Conservation (phyloP, 2,888 invertebrate genomes). For the Conomelus anceps region DNA sequence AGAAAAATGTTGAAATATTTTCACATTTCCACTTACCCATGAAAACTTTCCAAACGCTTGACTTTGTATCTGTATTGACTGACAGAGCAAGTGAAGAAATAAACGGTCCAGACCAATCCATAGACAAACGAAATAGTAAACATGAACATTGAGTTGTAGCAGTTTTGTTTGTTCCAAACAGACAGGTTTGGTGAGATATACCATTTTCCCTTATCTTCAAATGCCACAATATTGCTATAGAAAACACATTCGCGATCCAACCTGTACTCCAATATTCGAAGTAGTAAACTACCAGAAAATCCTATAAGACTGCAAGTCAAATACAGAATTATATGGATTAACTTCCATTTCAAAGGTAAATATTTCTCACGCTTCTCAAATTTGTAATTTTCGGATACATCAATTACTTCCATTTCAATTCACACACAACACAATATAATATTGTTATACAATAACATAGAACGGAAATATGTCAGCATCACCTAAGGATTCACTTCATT, state of each 20-base stretch:
- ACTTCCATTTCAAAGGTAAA: background rate
- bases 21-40: background rate
- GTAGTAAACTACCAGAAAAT: background rate
- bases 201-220: background rate
- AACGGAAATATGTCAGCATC: too few species aligned
- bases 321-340: background rate
- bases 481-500: too few species aligned
- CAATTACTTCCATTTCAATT: background rate
- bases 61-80: background rate
- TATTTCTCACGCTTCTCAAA: background rate
- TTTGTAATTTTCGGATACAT: background rate
- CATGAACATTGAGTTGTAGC: background rate
- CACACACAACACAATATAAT: background rate
- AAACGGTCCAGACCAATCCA: background rate
- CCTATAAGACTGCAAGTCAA: background rate
- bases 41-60: background rate
- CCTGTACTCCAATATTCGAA: background rate
- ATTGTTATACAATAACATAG: background rate
- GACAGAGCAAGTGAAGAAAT: background rate
- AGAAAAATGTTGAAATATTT: too few species aligned
- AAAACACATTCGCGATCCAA: background rate
- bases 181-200: background rate
- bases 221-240: background rate
- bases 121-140: background rate
- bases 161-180: background rate